Base-by-base conservation (phyloP, 2,888 invertebrate genomes). In the Dysmachus trigonus region DNA sequence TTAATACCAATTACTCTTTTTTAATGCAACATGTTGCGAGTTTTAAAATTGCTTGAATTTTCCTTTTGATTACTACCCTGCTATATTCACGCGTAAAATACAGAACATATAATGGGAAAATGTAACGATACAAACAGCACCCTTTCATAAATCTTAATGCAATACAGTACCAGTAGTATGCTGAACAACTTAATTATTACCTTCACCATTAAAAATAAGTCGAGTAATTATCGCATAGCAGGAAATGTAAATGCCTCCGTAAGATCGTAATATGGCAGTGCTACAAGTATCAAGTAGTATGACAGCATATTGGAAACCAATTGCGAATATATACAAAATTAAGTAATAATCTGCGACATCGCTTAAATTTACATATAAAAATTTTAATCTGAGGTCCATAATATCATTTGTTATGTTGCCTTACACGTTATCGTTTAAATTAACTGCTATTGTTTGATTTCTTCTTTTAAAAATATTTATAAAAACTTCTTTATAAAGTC, bases 401-500 rank as follows among this genome's bases (percentile, higher is more conserved):
- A 41, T 33, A 62, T 82, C 62, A 62, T 82, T 82, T 82, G 62
- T 82, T 82, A 62, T 82, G 38, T 82, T 62, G 10, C 15, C 15
- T 27, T 53, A 62, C 27, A 62, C 51, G 81, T 81, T 81, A 27
- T 41, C 27, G 79, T 79, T 82, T 82, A 82, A 82, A 71, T 62
- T 35, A 82, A 53, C 30, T 71, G 10, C 38, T 82, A 53, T 82
- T 71, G 31, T 62, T 82, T 62, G 82, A 71, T 82, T 82, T 81
- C 27, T 1, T 62, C 22, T 62, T 62, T 51, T 35, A 62, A 82
- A 82, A 35, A 82, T 82, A 62, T 82, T 82, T 82, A 82, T 82
- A 82, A 82, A 82, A 62, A 15, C 18, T 82, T 33, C 71, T 76
- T 82, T 71, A 82, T 62, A 82, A 82, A 82, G 53, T 82, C 82